A percentile compares a stretch with the other conserved stretches of the same genome.
phyloP scores from a whole-genome alignment of 64 coral and sea anemone species.

The Pocillopora verrucosa region DNA sequence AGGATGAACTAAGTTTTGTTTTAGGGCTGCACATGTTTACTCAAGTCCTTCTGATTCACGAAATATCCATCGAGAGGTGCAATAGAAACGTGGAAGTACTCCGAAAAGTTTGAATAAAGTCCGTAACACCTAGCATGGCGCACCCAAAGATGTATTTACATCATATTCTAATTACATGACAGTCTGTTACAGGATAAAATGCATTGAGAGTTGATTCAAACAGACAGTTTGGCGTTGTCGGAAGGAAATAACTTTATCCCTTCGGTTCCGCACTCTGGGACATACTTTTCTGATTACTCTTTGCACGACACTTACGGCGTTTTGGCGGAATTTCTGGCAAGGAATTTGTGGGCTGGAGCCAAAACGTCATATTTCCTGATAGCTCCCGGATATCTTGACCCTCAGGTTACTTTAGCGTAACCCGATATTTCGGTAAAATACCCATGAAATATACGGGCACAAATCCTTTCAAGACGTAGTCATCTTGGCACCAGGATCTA shows the following conservation, averaged over 20 bases:
- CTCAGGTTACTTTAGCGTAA: conserved; percentile 50
- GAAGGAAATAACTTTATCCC: conserved; percentile 28
- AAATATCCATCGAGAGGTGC: neutral
- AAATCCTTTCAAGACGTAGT: conserved; percentile 62
- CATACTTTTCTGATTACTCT: conserved; percentile 4
- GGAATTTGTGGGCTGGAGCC: conserved; percentile 27
- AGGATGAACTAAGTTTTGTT: neutral
- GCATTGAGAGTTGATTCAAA: conserved; percentile 7
- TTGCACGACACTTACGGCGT: neutral
- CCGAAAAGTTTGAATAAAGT: neutral
- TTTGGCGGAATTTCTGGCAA: conserved; percentile 9
- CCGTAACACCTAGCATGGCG: neutral
- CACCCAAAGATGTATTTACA: neutral
- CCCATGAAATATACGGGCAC: conserved; percentile 68
- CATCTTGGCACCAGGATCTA: conserved; percentile 70
- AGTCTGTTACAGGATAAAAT: neutral
- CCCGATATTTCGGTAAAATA: conserved; percentile 88
- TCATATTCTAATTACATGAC: conserved; percentile 13
- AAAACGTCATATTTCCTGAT: conserved; percentile 29
- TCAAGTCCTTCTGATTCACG: neutral
- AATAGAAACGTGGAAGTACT: neutral
- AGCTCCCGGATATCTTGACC: conserved; percentile 60
- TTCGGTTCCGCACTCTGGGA: conserved; percentile 18
- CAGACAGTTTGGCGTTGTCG: neutral
- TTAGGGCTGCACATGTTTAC: neutral